A percentile compares a stretch with the other conserved stretches of the same genome.
Evolutionary conservation across 2,888 invertebrate genomes (phyloP).

Genomic region (Lithosia quadra): DNA sequence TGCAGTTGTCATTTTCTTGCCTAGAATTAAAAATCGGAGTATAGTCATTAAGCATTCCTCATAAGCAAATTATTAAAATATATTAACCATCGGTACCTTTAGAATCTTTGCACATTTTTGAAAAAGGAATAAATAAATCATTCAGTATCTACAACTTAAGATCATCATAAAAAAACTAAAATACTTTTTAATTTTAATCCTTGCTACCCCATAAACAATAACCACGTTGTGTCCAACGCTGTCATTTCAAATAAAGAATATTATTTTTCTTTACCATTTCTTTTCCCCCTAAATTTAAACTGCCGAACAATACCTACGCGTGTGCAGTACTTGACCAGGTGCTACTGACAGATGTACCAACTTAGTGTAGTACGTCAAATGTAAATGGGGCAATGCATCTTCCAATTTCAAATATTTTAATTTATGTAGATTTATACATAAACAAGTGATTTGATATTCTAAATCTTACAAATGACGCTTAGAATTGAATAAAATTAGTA

Average conservation of each 20-base stretch:
- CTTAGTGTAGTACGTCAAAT: slow-evolving; percentile 31
- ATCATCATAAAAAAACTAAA: background rate
- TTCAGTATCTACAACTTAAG: background rate
- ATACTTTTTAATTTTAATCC: background rate
- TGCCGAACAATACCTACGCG: slow-evolving; percentile 23
- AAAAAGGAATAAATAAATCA: background rate
- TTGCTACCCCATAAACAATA: background rate
- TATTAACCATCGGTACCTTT: too few species aligned
- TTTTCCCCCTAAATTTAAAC: slow-evolving; percentile 25
- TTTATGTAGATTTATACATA: slow-evolving; percentile 11
- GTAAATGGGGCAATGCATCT: slow-evolving; percentile 42
- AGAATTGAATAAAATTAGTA: background rate
- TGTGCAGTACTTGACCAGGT: slow-evolving; percentile 48
- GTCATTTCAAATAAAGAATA: slow-evolving; percentile 18
- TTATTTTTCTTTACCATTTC: slow-evolving; percentile 29
- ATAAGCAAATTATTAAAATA: too few species aligned
- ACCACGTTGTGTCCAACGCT: background rate
- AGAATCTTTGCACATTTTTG: too few species aligned
- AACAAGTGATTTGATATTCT: slow-evolving; percentile 12
- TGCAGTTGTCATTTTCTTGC: too few species aligned
- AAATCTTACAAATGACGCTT: background rate
- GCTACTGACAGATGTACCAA: slow-evolving; percentile 49
- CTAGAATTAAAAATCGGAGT: too few species aligned
- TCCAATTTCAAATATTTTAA: slow-evolving; percentile 26
- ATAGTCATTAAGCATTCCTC: too few species aligned